Percentiles rank a stretch among this genome's conserved stretches.
Evolutionary conservation across 2,888 invertebrate genomes (phyloP).

Genomic region (Cantharis flavilabris): DNA sequence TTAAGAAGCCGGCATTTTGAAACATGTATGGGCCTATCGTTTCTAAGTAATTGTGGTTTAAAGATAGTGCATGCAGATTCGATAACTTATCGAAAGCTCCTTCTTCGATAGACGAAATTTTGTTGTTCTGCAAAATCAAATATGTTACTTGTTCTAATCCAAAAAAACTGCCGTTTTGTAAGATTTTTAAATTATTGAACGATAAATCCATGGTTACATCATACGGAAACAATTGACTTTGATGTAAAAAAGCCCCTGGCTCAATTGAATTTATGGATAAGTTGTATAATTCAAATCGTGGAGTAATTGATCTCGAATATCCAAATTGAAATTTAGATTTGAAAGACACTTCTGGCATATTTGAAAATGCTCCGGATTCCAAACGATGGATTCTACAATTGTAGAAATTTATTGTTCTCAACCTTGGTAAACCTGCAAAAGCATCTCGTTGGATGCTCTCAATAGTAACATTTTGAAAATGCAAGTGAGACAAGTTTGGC

Average conservation of each 20-base stretch:
- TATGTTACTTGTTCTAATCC: background rate
- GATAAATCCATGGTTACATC: background rate
- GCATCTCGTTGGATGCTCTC: conserved; percentile 2
- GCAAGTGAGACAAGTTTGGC: background rate
- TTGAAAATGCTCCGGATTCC: background rate
- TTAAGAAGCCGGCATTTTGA: background rate
- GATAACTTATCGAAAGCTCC: background rate
- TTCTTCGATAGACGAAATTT: background rate
- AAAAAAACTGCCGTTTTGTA: background rate
- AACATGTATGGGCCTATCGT: background rate
- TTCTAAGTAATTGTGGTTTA: background rate
- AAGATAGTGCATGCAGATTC: background rate
- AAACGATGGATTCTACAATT: background rate
- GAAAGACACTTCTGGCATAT: background rate
- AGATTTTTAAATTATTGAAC: background rate
- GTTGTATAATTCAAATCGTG: background rate
- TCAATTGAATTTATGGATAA: background rate
- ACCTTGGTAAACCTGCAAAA: conserved; percentile 5
- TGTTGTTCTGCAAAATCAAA: background rate
- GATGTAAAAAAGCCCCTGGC: background rate
- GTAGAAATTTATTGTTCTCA: background rate
- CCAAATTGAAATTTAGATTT: background rate
- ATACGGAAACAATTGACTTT: fast-evolving
- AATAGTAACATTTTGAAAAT: background rate
- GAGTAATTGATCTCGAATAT: fast-evolving